A percentile compares a stretch with the other conserved stretches of the same genome.
Evolutionary conservation across 2,888 invertebrate species (phyloP).

Genomic region (Lingula anatina): DNA sequence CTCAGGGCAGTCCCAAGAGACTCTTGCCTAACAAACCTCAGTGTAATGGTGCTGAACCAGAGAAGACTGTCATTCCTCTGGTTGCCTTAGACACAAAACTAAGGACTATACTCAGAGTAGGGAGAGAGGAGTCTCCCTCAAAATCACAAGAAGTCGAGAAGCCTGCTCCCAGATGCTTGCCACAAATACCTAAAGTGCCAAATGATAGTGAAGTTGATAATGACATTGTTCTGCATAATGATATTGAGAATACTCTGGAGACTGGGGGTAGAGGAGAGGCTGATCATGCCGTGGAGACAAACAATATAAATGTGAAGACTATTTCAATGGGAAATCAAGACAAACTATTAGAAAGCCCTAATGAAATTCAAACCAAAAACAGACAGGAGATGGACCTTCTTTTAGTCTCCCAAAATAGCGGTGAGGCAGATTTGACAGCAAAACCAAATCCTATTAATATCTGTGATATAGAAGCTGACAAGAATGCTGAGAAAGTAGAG

Average conservation of each 20-base stretch:
- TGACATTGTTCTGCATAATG: slow-evolving; percentile 11
- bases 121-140: slow-evolving; percentile 13
- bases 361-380: no score
- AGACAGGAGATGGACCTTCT: no score
- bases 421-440: no score
- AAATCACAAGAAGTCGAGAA: slow-evolving; percentile 25
- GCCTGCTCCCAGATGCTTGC: slow-evolving; percentile 23
- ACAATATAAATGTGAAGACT: no score
- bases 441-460: no score
- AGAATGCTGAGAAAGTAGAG: no score
- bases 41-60: not conserved
- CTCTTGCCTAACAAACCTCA: not conserved
- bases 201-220: not conserved
- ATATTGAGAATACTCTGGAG: slow-evolving; percentile 40
- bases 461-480: no score
- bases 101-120: not conserved
- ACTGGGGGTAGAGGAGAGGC: slow-evolving; percentile 28
- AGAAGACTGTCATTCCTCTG: not conserved
- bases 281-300: no score
- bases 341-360: no score
- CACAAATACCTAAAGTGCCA: slow-evolving; percentile 16
- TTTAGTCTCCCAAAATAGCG: no score
- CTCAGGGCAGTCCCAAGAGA: no score
- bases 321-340: no score
- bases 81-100: not conserved